phyloP scores from a whole-genome alignment of 2,797 vertebrate species.

The Hypotaenidia philippensis region DNA sequence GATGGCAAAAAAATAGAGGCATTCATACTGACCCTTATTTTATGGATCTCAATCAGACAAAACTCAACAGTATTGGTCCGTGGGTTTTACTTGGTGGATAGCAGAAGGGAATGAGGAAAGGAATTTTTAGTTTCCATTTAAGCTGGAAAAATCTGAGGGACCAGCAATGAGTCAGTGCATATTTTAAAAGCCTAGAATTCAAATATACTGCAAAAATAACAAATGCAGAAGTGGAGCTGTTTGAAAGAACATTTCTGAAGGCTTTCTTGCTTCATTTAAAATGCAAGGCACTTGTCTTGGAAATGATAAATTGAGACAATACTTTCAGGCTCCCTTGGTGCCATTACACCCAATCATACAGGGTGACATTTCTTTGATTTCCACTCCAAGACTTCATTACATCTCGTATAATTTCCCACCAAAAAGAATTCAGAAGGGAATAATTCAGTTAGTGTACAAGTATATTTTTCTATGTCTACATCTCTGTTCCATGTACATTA shows the following conservation, averaged over 20 bases:
- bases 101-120: neutral
- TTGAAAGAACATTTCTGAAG: conserved; percentile 20
- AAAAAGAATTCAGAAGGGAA: conserved; percentile 46
- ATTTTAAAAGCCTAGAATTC: neutral
- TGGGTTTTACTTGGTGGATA: neutral
- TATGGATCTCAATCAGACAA: neutral
- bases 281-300: neutral
- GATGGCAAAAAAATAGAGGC: neutral
- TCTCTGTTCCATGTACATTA: conserved; percentile 21
- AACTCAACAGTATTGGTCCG: neutral
- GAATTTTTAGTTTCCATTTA: neutral
- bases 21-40: neutral
- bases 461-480: conserved; percentile 30
- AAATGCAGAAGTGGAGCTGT: neutral
- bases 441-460: conserved; percentile 39
- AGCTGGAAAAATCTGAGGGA: neutral
- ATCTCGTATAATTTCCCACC: conserved; percentile 42
- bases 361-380: conserved; percentile 50
- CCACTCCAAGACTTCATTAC: conserved; percentile 23
- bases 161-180: neutral
- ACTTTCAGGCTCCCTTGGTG: neutral
- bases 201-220: neutral
- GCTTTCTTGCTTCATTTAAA: conserved; percentile 33
- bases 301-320: conserved; percentile 57
- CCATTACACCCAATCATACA: neutral